Evolutionary conservation across 2,113 vertebrate species (phyloP).

Genomic region (Sinocyclocheilus maitianheensis): DNA sequence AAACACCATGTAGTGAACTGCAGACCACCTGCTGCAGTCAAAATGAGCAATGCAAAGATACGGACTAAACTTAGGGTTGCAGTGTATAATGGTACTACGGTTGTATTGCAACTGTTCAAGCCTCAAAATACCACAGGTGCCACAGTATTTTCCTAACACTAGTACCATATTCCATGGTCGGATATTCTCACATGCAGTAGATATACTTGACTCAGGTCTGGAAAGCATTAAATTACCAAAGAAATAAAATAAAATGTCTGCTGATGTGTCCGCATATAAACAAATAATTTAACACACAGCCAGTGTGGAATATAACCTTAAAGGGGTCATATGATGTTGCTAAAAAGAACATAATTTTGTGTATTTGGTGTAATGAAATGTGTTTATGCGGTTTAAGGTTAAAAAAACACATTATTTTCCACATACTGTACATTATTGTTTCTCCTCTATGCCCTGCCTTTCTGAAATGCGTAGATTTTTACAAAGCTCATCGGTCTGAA

Average conservation of each 20-base stretch:
- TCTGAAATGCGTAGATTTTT: too few relatives aligned
- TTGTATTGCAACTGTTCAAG: background rate
- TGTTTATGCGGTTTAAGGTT: too few relatives aligned
- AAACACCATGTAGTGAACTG: background rate
- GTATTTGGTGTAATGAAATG: too few relatives aligned
- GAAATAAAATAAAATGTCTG: background rate
- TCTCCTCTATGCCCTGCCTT: too few relatives aligned
- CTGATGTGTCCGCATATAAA: background rate
- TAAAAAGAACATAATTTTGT: too few relatives aligned
- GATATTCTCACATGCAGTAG: background rate
- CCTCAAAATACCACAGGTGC: background rate
- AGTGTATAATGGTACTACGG: background rate
- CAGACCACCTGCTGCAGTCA: background rate
- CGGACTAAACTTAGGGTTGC: background rate
- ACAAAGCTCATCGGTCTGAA: too few relatives aligned
- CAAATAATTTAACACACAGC: background rate
- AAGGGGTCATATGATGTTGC: too few relatives aligned
- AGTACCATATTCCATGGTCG: background rate
- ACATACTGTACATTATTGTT: too few relatives aligned
- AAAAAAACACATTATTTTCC: too few relatives aligned
- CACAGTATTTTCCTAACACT: background rate
- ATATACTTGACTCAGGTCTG: background rate
- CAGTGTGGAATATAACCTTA: background rate
- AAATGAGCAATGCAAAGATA: background rate
- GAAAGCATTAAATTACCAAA: background rate